These are phyloP conservation scores for Tragelaphus buxtoni DNA, from an alignment of 2,113 vertebrate genomes.

Conservation along the genomic window DNA sequence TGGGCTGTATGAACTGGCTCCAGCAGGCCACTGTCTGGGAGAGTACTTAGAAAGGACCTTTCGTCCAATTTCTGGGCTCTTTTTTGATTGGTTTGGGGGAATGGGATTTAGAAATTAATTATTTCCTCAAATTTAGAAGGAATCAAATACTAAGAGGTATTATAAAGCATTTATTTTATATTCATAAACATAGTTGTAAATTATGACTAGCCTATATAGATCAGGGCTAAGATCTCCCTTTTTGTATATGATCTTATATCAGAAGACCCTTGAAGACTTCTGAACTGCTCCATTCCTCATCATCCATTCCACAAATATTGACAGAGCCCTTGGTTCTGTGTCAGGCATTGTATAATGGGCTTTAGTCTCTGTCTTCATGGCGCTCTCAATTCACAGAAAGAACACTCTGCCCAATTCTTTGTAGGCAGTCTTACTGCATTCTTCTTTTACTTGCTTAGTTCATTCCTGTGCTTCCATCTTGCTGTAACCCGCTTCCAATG, in stretches of 20 bases:
- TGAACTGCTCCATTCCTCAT: not conserved
- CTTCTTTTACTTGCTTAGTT: not conserved
- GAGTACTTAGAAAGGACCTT: not conserved
- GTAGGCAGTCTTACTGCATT: not conserved
- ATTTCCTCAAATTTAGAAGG: conserved; percentile 25
- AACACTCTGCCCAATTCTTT: not conserved
- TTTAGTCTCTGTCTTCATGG: not conserved
- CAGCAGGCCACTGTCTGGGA: not conserved
- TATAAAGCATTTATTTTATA: not conserved
- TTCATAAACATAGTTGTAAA: not conserved
- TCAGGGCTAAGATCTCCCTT: not conserved
- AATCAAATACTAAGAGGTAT: conserved; percentile 29
- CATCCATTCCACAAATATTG: not conserved
- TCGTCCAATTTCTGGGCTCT: not conserved
- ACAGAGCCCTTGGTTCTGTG: not conserved
- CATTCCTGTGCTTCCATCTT: not conserved
- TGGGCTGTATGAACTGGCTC: too few relatives aligned
- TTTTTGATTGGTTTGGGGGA: not conserved
- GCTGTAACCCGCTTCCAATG: not conserved
- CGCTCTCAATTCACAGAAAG: not conserved
- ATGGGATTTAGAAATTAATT: not conserved
- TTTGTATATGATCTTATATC: not conserved
- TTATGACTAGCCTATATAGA: not conserved
- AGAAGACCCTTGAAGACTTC: not conserved
- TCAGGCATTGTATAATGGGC: not conserved